These are phyloP conservation scores for Sarcophaga subvicina DNA, from an alignment of 2,888 invertebrate species.

Conservation along the genomic window DNA sequence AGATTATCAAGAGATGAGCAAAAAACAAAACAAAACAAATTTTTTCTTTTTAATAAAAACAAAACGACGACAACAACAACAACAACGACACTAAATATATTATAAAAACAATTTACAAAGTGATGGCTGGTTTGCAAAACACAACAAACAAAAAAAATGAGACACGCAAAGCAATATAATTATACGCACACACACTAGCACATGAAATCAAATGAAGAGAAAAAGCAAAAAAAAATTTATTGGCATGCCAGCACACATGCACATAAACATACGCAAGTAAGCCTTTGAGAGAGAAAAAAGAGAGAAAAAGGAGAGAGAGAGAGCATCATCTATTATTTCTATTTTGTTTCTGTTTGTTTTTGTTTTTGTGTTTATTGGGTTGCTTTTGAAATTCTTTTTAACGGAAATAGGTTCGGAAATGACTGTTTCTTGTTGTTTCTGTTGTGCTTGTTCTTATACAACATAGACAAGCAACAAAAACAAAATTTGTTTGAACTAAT, in stretches of 20 bases:
- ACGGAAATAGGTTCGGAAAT: slow-evolving; percentile 57
- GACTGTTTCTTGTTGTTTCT: slow-evolving; percentile 48
- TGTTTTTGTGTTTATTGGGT: slow-evolving; percentile 30
- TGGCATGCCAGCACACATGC: neutral
- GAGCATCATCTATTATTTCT: neutral
- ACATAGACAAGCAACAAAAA: slow-evolving; percentile 19
- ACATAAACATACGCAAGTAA: neutral
- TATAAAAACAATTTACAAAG: slow-evolving; percentile 37
- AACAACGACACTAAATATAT: slow-evolving; percentile 18
- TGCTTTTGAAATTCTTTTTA: neutral
- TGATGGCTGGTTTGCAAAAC: slow-evolving; percentile 38
- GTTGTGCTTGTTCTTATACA: slow-evolving; percentile 6
- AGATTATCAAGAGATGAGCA: slow-evolving; percentile 40
- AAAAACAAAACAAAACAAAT: neutral
- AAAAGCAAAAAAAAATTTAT: neutral
- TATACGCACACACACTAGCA: slow-evolving; percentile 5
- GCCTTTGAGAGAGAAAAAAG: too few species aligned
- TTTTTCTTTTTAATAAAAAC: neutral
- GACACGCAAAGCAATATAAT: slow-evolving; percentile 8
- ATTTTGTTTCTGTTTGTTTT: too few species aligned
- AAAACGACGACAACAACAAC: slow-evolving; percentile 15
- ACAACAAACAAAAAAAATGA: neutral
- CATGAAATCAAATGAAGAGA: neutral
- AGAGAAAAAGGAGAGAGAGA: too few species aligned
- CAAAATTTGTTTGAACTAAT: slow-evolving; percentile 33